A percentile compares a stretch with the other conserved stretches of the same genome.
Evolutionary conservation across 2,888 invertebrate genomes (phyloP).

Genomic region (Sussaba pulchella): DNA sequence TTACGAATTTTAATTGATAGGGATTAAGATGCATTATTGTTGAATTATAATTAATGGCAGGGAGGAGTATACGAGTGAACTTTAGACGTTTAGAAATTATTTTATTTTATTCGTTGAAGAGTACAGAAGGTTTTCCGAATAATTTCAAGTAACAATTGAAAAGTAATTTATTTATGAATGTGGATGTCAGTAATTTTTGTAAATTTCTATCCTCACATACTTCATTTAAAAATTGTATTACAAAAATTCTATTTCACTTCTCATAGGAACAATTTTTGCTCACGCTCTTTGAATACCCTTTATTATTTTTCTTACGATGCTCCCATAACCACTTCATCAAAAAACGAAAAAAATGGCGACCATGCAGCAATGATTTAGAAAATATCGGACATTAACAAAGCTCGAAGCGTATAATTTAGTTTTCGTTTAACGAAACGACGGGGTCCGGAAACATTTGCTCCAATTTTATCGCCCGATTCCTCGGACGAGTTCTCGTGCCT

Average conservation of each 20-base stretch:
- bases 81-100: no score
- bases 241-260: no score
- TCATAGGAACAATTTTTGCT: no score
- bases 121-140: no score
- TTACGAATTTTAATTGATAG: neutral
- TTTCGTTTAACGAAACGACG: neutral
- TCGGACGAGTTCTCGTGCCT: slow-evolving; percentile 32
- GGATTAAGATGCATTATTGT: neutral
- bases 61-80: neutral
- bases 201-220: no score
- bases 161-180: no score
- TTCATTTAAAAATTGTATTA: no score
- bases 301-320: no score
- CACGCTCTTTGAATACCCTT: no score
- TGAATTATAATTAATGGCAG: neutral
- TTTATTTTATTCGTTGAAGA: no score
- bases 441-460: slow-evolving; percentile 50
- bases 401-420: slow-evolving; percentile 46
- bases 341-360: neutral
- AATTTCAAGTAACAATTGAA: no score
- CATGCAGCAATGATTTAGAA: slow-evolving; percentile 37
- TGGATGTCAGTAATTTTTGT: no score
- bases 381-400: slow-evolving; percentile 52
- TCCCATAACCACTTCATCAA: slow-evolving; percentile 5
- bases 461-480: slow-evolving; percentile 47